These are phyloP conservation scores for Drosophila leonis DNA, from an alignment of 2,888 invertebrate genomes.

Conservation along the genomic window DNA sequence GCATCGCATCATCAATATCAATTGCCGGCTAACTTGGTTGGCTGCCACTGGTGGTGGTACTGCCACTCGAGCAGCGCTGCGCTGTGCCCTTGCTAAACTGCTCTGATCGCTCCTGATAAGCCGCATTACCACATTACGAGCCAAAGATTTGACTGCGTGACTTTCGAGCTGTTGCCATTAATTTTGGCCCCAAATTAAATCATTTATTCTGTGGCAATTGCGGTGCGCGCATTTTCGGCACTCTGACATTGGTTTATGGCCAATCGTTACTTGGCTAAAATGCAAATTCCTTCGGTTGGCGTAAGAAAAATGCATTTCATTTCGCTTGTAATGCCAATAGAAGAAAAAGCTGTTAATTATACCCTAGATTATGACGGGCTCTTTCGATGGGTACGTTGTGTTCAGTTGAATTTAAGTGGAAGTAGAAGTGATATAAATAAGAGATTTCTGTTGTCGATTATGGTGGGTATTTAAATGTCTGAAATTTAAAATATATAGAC, in stretches of 20 bases:
- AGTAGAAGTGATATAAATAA: background rate
- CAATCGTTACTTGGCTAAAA: constrained; percentile 21
- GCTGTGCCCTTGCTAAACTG: constrained; percentile 5
- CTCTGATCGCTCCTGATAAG: constrained; percentile 44
- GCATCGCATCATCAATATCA: constrained; percentile 73
- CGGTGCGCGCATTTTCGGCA: constrained; percentile 36
- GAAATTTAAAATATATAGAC: too few relatives aligned
- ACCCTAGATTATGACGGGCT: background rate
- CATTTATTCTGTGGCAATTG: constrained; percentile 64
- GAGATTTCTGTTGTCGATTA: too few relatives aligned
- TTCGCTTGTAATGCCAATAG: constrained; percentile 16
- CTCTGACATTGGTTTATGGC: constrained; percentile 44
- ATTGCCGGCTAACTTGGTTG: constrained; percentile 41
- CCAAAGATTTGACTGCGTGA: constrained; percentile 49
- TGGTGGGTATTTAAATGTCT: too few relatives aligned
- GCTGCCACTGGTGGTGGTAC: background rate
- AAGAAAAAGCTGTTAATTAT: constrained; percentile 5
- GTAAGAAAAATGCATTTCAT: constrained; percentile 15
- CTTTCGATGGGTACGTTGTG: background rate
- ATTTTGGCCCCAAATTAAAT: constrained; percentile 68
- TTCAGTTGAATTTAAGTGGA: background rate
- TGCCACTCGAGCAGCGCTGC: constrained; percentile 3
- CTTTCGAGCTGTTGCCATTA: constrained; percentile 56
- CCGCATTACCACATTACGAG: constrained; percentile 50
- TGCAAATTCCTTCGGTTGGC: constrained; percentile 36